Evolutionary conservation across 2,888 invertebrate species (phyloP).

Genomic region (Ditylenchus weischeri): DNA sequence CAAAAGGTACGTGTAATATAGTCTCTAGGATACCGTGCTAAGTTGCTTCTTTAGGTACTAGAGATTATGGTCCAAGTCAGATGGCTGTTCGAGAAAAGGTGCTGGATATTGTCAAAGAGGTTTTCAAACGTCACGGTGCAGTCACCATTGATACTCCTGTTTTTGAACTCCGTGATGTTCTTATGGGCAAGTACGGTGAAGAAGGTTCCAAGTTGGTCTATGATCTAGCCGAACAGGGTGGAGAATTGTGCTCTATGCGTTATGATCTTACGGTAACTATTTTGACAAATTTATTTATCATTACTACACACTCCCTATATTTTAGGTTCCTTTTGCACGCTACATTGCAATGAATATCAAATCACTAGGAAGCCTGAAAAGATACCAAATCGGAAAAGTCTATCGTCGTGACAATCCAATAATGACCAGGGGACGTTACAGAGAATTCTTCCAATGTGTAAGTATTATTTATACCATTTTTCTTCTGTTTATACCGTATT

Average conservation of each 20-base stretch:
- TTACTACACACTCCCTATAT: not conserved
- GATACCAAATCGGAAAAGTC: slow-evolving; percentile 95
- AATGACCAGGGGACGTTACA: slow-evolving; percentile 87
- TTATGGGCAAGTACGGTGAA: slow-evolving; percentile 98
- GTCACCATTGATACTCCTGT: slow-evolving; percentile 78
- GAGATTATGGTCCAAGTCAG: slow-evolving; percentile 89
- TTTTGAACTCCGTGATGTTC: slow-evolving; percentile 62
- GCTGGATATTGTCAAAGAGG: slow-evolving; percentile 76
- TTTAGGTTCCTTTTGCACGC: slow-evolving; percentile 81
- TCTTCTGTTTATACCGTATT: no score
- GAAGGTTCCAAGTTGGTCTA: slow-evolving; percentile 97
- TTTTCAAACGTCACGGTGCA: slow-evolving; percentile 94
- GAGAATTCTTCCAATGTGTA: slow-evolving; percentile 99
- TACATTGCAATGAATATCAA: slow-evolving; percentile 84
- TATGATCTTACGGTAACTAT: slow-evolving; percentile 83
- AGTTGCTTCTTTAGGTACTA: slow-evolving; percentile 65
- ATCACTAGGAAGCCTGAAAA: slow-evolving; percentile 87
- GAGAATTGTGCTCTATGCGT: slow-evolving; percentile 87
- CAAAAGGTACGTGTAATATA: slow-evolving; percentile 43
- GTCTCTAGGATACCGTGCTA: not conserved
- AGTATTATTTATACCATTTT: slow-evolving; percentile 60
- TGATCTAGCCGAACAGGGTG: slow-evolving; percentile 96
- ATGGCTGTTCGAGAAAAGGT: slow-evolving; percentile 75
- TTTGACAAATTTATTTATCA: not conserved
- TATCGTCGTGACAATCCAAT: slow-evolving; percentile 96